Evolutionary conservation across 2,888 invertebrate species (phyloP), one percentile per base, ranked within the genome.

Genomic region (Sinodicranocentrus sp.): DNA sequence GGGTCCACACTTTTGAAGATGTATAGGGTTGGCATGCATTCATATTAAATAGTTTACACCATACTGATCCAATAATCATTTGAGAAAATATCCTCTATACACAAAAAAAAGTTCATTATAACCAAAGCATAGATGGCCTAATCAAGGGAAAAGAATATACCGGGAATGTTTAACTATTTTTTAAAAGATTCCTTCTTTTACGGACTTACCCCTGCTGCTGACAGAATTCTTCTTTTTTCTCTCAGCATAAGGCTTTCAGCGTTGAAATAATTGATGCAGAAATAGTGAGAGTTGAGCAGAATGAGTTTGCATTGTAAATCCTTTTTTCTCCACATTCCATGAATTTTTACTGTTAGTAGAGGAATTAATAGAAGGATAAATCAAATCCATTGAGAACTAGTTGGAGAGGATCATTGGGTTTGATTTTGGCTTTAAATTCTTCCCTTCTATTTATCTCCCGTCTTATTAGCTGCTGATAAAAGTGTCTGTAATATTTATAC

Each of bases 271-370:
- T 17, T 15, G 15, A 17, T 48, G 48, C 21, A 59, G 23, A 59
- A 8, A 26, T 6, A 1, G 15, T 54, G 19, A 54, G 17, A 10
- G 15, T 54, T 54, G 21, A 54, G 10, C 19, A 19, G 15, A 54
- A 19, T 10, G n/a, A 21, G 15, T 15, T 23, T 59, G 25, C 1
- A 3, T 59, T 25, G 1, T n/a, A 2, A 17, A 17, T 59, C 21
- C 21, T 23, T 54, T 82, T 86, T 84, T 79, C 86, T 43, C 67
- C 80, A 84, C 87, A 87, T 87, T 87, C 86, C 80, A 79, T 72
- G 72, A 79, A 86, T 87, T 82, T 77, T 82, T 85, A 65, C n/a
- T n/a, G n/a, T n/a, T n/a, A 59, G 70, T 80, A 48, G 52, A 73
- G 70, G 72, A 19, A 73, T 65, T 80, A 79, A 84, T 68, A 57